Evolutionary conservation across 1,140 invertebrate species (phyloP), one percentile per base, ranked within the genome.

Genomic region (Idris sp.): DNA sequence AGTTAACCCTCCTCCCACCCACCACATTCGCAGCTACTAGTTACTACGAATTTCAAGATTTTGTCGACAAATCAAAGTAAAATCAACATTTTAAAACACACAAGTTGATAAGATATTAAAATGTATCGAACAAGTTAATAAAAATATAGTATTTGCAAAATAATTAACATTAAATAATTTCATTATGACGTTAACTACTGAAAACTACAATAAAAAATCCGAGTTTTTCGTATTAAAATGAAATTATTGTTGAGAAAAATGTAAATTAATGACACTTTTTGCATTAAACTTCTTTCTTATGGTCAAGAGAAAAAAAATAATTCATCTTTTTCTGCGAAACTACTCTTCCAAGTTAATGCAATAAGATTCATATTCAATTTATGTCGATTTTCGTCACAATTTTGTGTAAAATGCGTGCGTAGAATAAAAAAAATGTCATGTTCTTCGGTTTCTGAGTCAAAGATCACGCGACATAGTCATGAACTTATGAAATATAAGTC

Each of bases 31-130:
- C 54, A 18, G 33, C 56, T 76, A 72, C 82, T 84, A 83, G 83
- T 84, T 84, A 84, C 80, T 77, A 31, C 71, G 77, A 82, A 83
- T 84, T 83, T 75, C 79, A 65, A 43, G 76, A 85, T 77, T 81
- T 81, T 81, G 76, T 53, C 43, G 31, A 19, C 71, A 72, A 80
- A 83, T 76, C 76, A 69, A 79, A 67, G 36, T 31, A 22, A n/a
- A 43, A 43, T 43, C 40, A 43, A 43, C 18, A 13, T 7, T 3
- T 5, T 13, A 43, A 43, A 26, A 15, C 18, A 22, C 19, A 22
- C 6, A 22, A 22, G 19, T 4, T 2, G 6, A 22, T 4, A 22
- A 22, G 3, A 4, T 22, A 6, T 22, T 22, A 22, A 6, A 2
- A 6, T 4, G 6, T 22, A 22, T 4, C 19, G 19, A 2, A 22